These are phyloP conservation scores for Axis porcinus DNA, from an alignment of 2,113 vertebrate genomes.

Conservation along the genomic window DNA sequence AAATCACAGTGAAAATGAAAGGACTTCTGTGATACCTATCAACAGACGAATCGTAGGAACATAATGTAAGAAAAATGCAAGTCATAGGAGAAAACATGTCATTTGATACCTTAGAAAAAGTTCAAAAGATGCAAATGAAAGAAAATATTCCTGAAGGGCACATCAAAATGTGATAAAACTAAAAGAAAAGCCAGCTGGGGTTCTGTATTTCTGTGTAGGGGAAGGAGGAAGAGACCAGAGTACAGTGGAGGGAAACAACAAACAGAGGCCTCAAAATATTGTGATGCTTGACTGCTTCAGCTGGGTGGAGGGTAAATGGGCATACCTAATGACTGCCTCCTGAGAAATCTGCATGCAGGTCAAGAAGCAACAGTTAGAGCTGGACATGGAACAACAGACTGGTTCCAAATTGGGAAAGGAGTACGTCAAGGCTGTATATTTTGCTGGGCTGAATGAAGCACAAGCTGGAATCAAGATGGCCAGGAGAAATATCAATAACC, in stretches of 20 bases:
- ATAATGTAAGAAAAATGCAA: not conserved
- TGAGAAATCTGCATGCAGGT: not conserved
- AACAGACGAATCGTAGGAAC: not conserved
- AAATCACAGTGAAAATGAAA: not conserved
- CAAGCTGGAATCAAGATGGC: not conserved
- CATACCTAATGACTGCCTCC: not conserved
- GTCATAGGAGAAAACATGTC: not conserved
- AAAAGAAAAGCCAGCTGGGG: not conserved
- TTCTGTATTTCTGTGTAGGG: not conserved
- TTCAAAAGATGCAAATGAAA: not conserved
- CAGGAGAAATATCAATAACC: not conserved
- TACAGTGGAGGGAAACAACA: not conserved
- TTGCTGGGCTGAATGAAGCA: not conserved
- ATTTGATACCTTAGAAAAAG: not conserved
- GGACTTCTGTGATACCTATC: not conserved
- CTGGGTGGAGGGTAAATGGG: not conserved
- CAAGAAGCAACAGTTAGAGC: not conserved
- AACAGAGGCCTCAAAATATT: not conserved
- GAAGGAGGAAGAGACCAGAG: not conserved
- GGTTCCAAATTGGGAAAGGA: not conserved
- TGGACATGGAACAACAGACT: not conserved
- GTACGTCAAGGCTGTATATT: not conserved
- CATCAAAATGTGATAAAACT: not conserved
- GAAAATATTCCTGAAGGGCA: not conserved
- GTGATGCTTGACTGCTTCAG: not conserved